phyloP scores from a whole-genome alignment of 2,888 invertebrate genomes.

The Apoda limacodes region DNA sequence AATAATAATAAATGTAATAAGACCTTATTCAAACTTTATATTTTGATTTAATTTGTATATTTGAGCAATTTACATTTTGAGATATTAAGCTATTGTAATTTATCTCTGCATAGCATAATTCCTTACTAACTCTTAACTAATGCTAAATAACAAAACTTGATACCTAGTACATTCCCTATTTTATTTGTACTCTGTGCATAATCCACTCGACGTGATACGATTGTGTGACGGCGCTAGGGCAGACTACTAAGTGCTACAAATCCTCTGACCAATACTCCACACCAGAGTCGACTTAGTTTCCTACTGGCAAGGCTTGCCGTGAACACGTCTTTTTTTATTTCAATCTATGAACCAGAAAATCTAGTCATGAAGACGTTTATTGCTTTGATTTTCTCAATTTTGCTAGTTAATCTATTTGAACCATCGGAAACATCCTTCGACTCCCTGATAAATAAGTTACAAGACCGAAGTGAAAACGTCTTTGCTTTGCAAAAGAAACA shows the following conservation, averaged over 20 bases:
- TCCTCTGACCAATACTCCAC: constrained; percentile 45
- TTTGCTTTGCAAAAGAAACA: constrained; percentile 45
- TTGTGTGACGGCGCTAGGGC: constrained; percentile 51
- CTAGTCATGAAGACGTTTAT: constrained; percentile 37
- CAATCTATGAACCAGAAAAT: constrained; percentile 19
- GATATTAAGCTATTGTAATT: no score
- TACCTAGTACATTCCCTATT: no score
- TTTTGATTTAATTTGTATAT: no score
- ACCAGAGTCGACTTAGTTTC: constrained; percentile 32
- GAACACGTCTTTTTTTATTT: no score
- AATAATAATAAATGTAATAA: no score
- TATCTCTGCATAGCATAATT: no score
- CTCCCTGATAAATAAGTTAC: constrained; percentile 33
- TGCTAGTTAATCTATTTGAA: constrained; percentile 35
- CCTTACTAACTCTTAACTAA: no score
- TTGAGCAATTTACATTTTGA: no score
- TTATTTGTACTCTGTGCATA: constrained; percentile 38
- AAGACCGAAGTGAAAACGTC: constrained; percentile 26
- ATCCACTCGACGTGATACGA: constrained; percentile 55
- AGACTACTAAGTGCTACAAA: constrained; percentile 67
- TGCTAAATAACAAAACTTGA: no score
- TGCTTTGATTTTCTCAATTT: constrained; percentile 34
- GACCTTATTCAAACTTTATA: no score
- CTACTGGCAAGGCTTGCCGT: constrained; percentile 27
- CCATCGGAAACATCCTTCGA: constrained; percentile 29